Percentiles rank a stretch among this genome's conserved stretches.
Conservation (phyloP, 2,797 vertebrate genomes). For the Macropus fuliginosus region DNA sequence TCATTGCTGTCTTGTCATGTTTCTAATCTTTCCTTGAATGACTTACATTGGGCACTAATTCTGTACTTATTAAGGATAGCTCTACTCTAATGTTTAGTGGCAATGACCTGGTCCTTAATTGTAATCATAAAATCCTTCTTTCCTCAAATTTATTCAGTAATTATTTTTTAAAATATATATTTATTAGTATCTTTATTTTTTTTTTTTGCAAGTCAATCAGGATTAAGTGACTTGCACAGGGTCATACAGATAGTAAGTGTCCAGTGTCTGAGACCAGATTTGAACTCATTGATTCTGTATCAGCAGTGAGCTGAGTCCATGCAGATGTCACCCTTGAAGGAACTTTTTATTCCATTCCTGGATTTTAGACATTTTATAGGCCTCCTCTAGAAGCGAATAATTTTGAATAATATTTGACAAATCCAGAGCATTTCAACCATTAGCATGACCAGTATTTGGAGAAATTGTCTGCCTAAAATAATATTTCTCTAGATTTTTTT, state of each 20-base stretch:
- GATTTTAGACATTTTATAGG: not conserved
- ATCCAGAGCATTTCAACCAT: not conserved
- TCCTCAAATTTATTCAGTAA: not conserved
- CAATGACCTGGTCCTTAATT: not conserved
- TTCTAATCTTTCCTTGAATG: not conserved
- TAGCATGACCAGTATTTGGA: not conserved
- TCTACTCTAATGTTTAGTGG: not conserved
- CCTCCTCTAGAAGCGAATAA: not conserved
- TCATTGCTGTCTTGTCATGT: not conserved
- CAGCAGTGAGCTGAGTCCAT: not conserved
- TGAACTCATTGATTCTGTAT: too few species aligned
- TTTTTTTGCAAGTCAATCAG: too few species aligned
- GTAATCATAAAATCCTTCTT: not conserved
- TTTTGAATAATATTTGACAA: not conserved
- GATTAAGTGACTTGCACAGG: too few species aligned
- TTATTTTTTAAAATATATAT: not conserved
- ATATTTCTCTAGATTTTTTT: not conserved
- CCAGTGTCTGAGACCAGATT: too few species aligned
- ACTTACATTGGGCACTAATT: not conserved
- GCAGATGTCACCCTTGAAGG: not conserved
- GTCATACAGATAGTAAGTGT: too few species aligned
- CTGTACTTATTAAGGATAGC: not conserved
- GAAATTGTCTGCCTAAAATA: not conserved
- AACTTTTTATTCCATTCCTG: not conserved
- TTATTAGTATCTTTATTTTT: too few species aligned